Conservation (phyloP, 2,113 vertebrate genomes). For the Furnarius figulus region DNA sequence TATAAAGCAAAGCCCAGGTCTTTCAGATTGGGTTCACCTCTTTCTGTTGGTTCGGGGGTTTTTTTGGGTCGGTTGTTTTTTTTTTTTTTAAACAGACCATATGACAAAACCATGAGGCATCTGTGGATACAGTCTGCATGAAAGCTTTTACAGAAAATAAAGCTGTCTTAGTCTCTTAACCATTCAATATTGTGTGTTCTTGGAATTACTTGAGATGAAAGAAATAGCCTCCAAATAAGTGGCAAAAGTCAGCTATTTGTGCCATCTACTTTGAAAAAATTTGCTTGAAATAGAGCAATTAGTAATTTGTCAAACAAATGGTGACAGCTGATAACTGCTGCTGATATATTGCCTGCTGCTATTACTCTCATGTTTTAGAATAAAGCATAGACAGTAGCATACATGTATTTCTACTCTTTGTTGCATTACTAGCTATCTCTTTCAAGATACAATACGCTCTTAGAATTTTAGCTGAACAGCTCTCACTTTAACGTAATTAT, state of each 20-base stretch:
- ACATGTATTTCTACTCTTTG: not conserved
- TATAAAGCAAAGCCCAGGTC: not conserved
- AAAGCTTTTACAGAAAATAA: slow-evolving; percentile 46
- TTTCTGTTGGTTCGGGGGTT: not conserved
- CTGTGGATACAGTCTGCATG: not conserved
- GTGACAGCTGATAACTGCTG: slow-evolving; percentile 6
- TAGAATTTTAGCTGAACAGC: slow-evolving; percentile 15
- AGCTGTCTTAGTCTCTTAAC: not conserved
- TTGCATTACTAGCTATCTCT: not conserved
- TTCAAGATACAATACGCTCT: not conserved
- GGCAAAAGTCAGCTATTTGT: not conserved
- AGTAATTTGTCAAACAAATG: slow-evolving; percentile 10
- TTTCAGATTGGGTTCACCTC: not conserved
- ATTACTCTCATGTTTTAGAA: not conserved
- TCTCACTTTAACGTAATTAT: not conserved
- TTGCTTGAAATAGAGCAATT: slow-evolving; percentile 37
- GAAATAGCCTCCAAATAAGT: slow-evolving; percentile 21
- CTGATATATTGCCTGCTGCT: not conserved
- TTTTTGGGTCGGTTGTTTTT: too few relatives aligned
- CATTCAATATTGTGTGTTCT: not conserved
- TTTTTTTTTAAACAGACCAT: not conserved
- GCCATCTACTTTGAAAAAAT: not conserved
- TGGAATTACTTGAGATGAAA: not conserved
- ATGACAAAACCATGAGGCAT: not conserved
- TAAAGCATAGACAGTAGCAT: not conserved